Conservation (phyloP, 2,888 invertebrate genomes). For the Abscondita cerata region DNA sequence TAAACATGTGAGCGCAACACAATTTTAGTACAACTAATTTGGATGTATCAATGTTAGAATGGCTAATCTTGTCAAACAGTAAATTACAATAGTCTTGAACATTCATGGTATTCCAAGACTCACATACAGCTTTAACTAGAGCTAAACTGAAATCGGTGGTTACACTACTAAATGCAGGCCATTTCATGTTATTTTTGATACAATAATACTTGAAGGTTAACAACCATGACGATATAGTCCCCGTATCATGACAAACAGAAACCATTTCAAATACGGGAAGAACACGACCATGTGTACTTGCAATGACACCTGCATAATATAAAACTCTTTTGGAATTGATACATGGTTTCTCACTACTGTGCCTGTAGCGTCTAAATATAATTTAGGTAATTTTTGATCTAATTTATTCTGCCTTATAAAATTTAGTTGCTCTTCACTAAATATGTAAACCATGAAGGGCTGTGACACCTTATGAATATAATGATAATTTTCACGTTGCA, state of each 20-base stretch:
- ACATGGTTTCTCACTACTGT: slow-evolving; percentile 4
- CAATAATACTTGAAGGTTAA: not conserved
- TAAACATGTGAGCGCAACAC: slow-evolving; percentile 2
- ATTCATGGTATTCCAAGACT: not conserved
- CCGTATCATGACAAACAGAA: not conserved
- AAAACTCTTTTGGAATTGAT: not conserved
- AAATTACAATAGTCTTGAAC: not conserved
- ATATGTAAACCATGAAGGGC: too few relatives aligned
- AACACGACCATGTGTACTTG: not conserved
- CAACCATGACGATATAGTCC: not conserved
- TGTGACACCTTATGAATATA: not conserved
- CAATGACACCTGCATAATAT: slow-evolving; percentile 8
- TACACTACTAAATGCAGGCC: too few relatives aligned
- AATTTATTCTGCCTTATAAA: too few relatives aligned
- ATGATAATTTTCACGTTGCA: slow-evolving; percentile 1
- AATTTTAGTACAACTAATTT: not conserved
- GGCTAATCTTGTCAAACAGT: not conserved
- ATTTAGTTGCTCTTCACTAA: too few relatives aligned
- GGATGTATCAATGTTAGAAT: not conserved
- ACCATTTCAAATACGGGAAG: slow-evolving; percentile 2
- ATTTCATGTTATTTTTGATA: slow-evolving; percentile 2
- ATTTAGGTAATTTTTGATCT: not conserved
- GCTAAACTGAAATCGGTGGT: slow-evolving; percentile 8
- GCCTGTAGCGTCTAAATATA: slow-evolving; percentile 9
- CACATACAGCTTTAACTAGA: not conserved